Evolutionary conservation across 2,113 vertebrate species (phyloP).

Genomic region (Falcunculus frontatus): DNA sequence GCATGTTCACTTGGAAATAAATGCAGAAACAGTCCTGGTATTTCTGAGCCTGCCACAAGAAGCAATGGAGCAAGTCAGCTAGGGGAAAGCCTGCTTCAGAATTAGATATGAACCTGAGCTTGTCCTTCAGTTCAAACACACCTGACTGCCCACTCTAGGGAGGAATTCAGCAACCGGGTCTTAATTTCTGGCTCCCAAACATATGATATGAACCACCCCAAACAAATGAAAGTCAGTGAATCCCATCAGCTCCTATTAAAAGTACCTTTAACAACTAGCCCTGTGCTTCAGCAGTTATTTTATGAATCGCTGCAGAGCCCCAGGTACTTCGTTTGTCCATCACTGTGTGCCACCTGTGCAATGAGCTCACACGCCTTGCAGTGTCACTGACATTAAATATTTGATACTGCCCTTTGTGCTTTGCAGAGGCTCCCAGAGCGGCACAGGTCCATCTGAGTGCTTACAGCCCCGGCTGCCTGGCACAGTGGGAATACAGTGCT

Average conservation of each 20-base stretch:
- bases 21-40: not conserved
- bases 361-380: fast-evolving
- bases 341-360: no score
- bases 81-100: not conserved
- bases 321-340: not conserved
- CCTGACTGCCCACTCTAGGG: not conserved
- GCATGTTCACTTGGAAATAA: not conserved
- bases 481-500: fast-evolving
- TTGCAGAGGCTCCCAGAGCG: not conserved
- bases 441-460: no score
- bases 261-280: not conserved
- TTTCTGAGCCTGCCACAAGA: not conserved
- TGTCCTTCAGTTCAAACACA: not conserved
- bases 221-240: not conserved
- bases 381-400: not conserved
- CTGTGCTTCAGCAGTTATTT: not conserved
- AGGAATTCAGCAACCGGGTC: not conserved
- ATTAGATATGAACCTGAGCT: not conserved
- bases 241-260: not conserved
- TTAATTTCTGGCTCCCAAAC: not conserved
- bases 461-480: not conserved
- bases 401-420: not conserved
- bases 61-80: not conserved
- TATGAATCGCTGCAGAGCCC: not conserved
- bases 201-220: not conserved